Evolutionary conservation across 2,888 invertebrate genomes (phyloP).

Genomic region (Phytoseiulus persimilis): DNA sequence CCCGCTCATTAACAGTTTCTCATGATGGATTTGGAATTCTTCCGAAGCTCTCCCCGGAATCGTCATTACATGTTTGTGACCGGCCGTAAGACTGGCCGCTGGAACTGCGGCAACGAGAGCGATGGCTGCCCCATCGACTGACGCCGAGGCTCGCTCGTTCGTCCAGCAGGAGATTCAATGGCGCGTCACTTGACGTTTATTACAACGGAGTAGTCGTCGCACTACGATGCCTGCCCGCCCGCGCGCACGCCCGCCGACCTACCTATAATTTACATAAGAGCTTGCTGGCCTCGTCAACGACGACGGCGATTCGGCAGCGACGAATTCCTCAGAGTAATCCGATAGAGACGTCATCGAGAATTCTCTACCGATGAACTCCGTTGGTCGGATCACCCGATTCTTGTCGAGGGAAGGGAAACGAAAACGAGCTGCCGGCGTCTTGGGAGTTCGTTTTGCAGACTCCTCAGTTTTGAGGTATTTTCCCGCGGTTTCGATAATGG

Average conservation of each 20-base stretch:
- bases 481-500: background rate
- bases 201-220: background rate
- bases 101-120: background rate
- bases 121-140: background rate
- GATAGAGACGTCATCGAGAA: background rate
- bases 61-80: background rate
- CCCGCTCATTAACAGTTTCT: background rate
- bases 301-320: background rate
- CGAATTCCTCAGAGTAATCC: background rate
- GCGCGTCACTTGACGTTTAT: background rate
- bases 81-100: background rate
- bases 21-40: background rate
- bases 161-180: background rate
- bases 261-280: background rate
- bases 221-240: background rate
- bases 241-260: background rate
- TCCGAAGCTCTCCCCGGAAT: background rate
- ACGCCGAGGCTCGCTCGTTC: background rate
- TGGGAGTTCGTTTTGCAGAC: no score
- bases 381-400: no score
- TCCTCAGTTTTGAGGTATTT: background rate
- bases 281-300: background rate
- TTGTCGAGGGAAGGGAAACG: no score
- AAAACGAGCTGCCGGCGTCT: no score
- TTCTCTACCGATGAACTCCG: background rate